A percentile compares a stretch with the other conserved stretches of the same genome.
Evolutionary conservation across 23 tunicate species (phyloP).

Genomic region (Clavelina lepadiformis): DNA sequence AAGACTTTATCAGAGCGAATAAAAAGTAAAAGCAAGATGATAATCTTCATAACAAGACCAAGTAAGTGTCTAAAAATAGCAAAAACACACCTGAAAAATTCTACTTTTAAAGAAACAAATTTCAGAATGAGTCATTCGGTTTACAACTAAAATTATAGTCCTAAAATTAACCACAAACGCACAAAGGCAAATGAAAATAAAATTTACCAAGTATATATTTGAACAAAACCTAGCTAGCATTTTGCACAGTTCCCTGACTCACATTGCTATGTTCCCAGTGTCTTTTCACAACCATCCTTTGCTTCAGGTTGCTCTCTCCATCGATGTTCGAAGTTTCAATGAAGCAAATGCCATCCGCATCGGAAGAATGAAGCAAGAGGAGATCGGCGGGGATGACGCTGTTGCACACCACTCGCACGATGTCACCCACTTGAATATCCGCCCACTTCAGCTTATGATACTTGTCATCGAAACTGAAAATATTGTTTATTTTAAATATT

Average conservation of each 20-base stretch:
- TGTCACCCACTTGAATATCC: slow-evolving; percentile 82
- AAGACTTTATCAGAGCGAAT: too few relatives aligned
- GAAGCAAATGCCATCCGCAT: slow-evolving; percentile 77
- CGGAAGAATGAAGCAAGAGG: slow-evolving; percentile 87
- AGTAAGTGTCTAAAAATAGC: neutral
- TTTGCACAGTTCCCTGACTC: neutral
- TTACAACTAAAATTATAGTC: too few relatives aligned
- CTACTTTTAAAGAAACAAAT: too few relatives aligned
- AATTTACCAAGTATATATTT: too few relatives aligned
- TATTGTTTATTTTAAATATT: neutral
- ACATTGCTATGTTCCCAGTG: slow-evolving; percentile 42
- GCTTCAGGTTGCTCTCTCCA: slow-evolving; percentile 96
- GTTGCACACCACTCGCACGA: slow-evolving; percentile 90
- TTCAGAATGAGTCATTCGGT: too few relatives aligned
- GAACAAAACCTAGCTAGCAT: too few relatives aligned
- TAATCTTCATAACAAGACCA: neutral
- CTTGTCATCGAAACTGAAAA: slow-evolving; percentile 64
- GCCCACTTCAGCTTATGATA: slow-evolving; percentile 82
- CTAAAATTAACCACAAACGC: too few relatives aligned
- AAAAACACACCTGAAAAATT: neutral
- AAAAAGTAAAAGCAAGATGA: too few relatives aligned
- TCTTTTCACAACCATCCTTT: slow-evolving; percentile 67
- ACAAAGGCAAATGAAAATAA: too few relatives aligned
- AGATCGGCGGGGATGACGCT: slow-evolving; percentile 93
- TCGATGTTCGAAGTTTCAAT: slow-evolving; percentile 97